Percentiles rank a stretch among this genome's conserved stretches.
Evolutionary conservation across 37 sponge, comb jelly and placozoan species (phyloP).

Genomic region (Cladorhizidae sp.): DNA sequence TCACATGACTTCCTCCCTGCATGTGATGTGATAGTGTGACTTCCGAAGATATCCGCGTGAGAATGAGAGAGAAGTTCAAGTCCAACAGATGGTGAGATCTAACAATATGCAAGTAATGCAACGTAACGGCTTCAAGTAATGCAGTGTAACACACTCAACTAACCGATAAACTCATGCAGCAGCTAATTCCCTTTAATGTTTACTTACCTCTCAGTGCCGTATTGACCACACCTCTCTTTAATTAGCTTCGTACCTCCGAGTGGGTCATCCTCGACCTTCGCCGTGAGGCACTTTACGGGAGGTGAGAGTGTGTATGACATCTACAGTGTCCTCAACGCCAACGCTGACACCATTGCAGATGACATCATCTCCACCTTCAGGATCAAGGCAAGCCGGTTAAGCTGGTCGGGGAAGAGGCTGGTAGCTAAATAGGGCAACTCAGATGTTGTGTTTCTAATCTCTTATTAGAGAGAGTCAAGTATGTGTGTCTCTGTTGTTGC

Average conservation of each 20-base stretch:
- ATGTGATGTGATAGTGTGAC: constrained; percentile 67
- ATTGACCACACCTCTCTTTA: neutral
- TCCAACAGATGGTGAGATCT: constrained; percentile 23
- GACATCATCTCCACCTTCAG: constrained; percentile 80
- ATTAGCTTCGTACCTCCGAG: constrained; percentile 42
- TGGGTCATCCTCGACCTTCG: constrained; percentile 70
- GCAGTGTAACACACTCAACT: constrained; percentile 49
- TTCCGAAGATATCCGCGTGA: constrained; percentile 68
- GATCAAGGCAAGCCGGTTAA: constrained; percentile 57
- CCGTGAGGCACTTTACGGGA: constrained; percentile 55
- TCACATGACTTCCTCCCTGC: no score
- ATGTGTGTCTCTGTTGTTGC: no score
- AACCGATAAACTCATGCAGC: neutral
- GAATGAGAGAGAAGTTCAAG: constrained; percentile 57
- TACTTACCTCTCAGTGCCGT: neutral
- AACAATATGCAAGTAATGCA: neutral
- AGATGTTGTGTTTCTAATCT: no score
- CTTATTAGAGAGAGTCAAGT: no score
- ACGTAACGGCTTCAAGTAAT: neutral
- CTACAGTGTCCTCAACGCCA: constrained; percentile 76
- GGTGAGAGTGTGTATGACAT: constrained; percentile 78
- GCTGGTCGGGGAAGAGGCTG: no score
- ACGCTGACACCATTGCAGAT: constrained; percentile 86
- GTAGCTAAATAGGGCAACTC: no score
- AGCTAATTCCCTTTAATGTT: neutral